Percentiles rank a stretch among this genome's conserved stretches.
These are phyloP conservation scores for Polymixis lichenea DNA, from an alignment of 2,888 invertebrate species.

Conservation along the genomic window DNA sequence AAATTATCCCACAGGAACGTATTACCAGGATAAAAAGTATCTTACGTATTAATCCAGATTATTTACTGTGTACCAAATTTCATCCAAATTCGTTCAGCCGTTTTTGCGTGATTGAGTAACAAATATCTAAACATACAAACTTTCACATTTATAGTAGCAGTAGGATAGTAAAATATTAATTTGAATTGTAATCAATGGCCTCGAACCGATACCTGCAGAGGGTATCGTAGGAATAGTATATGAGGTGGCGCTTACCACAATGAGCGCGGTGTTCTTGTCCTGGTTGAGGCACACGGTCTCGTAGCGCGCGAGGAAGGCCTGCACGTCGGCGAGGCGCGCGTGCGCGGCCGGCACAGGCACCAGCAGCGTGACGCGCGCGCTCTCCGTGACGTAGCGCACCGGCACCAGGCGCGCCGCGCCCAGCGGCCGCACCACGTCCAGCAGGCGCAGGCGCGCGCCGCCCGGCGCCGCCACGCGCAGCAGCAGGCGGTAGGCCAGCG, in stretches of 20 bases:
- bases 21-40: too few species aligned
- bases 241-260: constrained; percentile 89
- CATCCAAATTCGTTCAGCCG: too few species aligned
- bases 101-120: too few species aligned
- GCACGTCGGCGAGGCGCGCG: constrained; percentile 87
- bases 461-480: constrained; percentile 27
- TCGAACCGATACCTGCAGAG: not conserved
- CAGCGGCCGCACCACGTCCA: constrained; percentile 95
- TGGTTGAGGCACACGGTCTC: constrained; percentile 93
- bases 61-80: too few species aligned
- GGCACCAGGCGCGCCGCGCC: constrained; percentile 97
- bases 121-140: too few species aligned
- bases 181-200: too few species aligned
- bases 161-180: too few species aligned
- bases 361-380: constrained; percentile 94
- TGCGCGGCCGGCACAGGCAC: constrained; percentile 90
- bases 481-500: constrained; percentile 53
- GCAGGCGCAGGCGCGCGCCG: constrained; percentile 80
- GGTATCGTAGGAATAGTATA: not conserved
- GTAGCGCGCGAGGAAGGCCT: constrained; percentile 93
- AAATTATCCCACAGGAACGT: too few species aligned
- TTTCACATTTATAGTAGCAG: too few species aligned
- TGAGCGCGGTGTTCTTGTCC: constrained; percentile 94
- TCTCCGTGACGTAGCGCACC: constrained; percentile 99
- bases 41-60: too few species aligned